Evolutionary conservation across 2,797 vertebrate genomes (phyloP).

Genomic region (Mormyrus hasselquistii): DNA sequence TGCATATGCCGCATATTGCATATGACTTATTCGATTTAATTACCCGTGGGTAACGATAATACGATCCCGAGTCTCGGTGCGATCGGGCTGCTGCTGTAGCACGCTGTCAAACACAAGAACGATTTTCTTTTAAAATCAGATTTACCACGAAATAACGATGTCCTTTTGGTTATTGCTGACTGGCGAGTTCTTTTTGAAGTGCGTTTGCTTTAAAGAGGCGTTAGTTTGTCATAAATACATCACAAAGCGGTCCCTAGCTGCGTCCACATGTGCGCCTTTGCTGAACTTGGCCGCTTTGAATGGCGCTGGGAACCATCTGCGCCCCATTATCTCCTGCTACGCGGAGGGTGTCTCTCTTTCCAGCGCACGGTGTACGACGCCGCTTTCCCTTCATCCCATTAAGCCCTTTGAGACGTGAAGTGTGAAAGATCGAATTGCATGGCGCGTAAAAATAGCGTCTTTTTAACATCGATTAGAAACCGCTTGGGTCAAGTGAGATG

Average conservation of each 20-base stretch:
- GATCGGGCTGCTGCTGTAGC: not conserved
- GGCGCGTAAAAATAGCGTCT: not conserved
- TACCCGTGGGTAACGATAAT: not conserved
- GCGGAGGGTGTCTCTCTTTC: not conserved
- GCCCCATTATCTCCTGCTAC: conserved; percentile 18
- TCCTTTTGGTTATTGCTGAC: not conserved
- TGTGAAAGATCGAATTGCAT: not conserved
- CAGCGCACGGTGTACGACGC: not conserved
- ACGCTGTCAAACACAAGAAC: not conserved
- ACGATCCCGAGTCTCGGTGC: not conserved
- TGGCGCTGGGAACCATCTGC: conserved; percentile 20
- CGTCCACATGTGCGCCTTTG: not conserved
- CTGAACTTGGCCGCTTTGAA: not conserved
- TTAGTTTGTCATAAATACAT: not conserved
- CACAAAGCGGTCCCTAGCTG: not conserved
- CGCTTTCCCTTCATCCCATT: conserved; percentile 9
- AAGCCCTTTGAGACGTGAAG: not conserved
- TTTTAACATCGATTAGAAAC: not conserved
- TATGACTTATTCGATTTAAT: not conserved
- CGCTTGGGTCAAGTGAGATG: not conserved
- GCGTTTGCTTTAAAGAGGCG: not conserved
- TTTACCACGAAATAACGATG: not conserved
- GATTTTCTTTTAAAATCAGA: not conserved
- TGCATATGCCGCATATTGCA: not conserved
- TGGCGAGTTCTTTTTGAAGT: not conserved